Percentiles rank a stretch among this genome's conserved stretches.
Evolutionary conservation across 2,113 vertebrate species (phyloP).

Genomic region (Odontophorus gujanensis): DNA sequence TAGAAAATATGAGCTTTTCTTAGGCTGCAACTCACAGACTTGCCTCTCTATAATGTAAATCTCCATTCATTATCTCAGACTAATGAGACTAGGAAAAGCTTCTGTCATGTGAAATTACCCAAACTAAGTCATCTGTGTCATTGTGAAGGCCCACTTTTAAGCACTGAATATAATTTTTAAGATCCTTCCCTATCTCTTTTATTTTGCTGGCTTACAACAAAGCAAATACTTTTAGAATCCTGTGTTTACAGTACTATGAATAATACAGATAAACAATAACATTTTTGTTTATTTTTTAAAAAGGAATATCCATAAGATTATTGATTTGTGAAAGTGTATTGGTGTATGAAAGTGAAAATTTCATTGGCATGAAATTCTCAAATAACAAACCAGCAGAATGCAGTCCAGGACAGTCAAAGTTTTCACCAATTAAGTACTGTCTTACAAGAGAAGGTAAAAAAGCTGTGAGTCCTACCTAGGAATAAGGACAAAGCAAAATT

Average conservation of each 20-base stretch:
- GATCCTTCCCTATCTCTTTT: neutral
- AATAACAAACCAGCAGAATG: neutral
- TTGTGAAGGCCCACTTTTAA: neutral
- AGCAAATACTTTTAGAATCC: neutral
- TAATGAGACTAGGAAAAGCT: slow-evolving; percentile 35
- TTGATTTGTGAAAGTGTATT: slow-evolving; percentile 3
- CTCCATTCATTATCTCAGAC: neutral
- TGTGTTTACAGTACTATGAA: neutral
- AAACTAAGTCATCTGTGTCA: neutral
- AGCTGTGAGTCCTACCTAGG: neutral
- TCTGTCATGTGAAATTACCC: slow-evolving; percentile 44
- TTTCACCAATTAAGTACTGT: neutral
- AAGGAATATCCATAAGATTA: slow-evolving; percentile 49
- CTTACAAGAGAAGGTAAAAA: neutral
- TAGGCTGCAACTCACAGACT: slow-evolving; percentile 38
- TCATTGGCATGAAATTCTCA: neutral
- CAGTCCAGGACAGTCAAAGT: neutral
- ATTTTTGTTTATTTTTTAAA: slow-evolving; percentile 33
- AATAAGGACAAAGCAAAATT: neutral
- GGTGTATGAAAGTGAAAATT: too few relatives aligned
- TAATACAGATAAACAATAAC: neutral
- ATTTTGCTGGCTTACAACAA: neutral
- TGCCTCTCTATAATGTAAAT: slow-evolving; percentile 13
- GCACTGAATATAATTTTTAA: neutral
- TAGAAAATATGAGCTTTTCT: slow-evolving; percentile 32